Evolutionary conservation across 1,140 invertebrate species (phyloP), one percentile per base, ranked within the genome.

Genomic region (Drosophila nannoptera): DNA sequence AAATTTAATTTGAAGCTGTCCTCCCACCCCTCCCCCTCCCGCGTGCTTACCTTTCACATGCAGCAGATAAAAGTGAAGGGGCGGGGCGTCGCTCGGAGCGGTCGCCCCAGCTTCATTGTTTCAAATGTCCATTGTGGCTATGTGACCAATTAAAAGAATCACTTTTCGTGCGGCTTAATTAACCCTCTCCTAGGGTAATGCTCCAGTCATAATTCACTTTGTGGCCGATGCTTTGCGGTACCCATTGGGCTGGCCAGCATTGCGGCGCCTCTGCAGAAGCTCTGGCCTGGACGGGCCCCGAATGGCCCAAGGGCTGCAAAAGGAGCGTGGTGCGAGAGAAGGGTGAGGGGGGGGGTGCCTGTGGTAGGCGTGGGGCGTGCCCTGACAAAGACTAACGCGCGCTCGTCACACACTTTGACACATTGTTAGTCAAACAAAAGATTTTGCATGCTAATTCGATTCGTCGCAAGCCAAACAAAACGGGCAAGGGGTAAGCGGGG

Each of bases 361-460:
- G 38, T n/a, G 40, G 40, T 22, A 22, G 40, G 1, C 7, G 12
- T 35, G 50, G 66, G 8, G 76, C 54, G 38, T 14, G 38, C 22
- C 29, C 45, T 82, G 78, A 82, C 75, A 78, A 73, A 82, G 74
- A 77, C 74, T 81, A 86, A 80, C 70, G 82, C 70, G 75, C 53
- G 62, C 74, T 86, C 81, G 71, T 86, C 81, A 87, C 74, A 86
- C 82, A 82, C 77, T 76, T 86, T 86, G 81, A 86, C 81, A 86
- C 81, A 86, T 86, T 86, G 81, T 86, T 86, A 87, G 82, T 87
- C 81, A 86, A 86, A 86, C 81, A 86, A 86, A 86, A 86, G 81
- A 86, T 86, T 86, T 86, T 77, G 81, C 82, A 87, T 87, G 81
- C 82, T 86, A 86, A 86, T 86, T 86, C 77, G 82, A 78, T 87